Evolutionary conservation across 2,113 vertebrate genomes (phyloP), one percentile per base, ranked within the genome.

Genomic region (Xenopus tropicalis): DNA sequence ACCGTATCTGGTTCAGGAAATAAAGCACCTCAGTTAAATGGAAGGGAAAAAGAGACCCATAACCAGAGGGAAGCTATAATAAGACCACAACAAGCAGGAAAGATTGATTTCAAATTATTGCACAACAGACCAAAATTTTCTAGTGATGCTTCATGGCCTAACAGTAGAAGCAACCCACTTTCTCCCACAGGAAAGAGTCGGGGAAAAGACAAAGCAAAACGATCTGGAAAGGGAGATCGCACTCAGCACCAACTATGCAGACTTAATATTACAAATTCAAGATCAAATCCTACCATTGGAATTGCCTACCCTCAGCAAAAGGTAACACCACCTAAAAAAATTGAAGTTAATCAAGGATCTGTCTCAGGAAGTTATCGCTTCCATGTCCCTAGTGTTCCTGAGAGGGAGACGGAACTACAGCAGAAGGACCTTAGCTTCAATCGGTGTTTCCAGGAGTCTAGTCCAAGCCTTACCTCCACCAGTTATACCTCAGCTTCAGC

Each of bases 21-120:
- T 79, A 84, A 79, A 72, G 78, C 81, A 42, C 65, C 86, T 71
- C 86, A 85, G 58, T 82, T 83, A 54, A 21, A 82, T 83, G 78
- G 86, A 75, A 95, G 90, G 81, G 88, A 91, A 64, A 87, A 84
- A 82, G 93, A 93, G 71, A 84, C 83, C 75, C 84, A 88, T 10
- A 88, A 89, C 82, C 95, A 97, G 80, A 87, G 94, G 56, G 95
- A 97, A 83, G 95, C 95, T 67, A 89, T 95, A 75, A 92, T 95
- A 83, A 89, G 90, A 80, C 94, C 89, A 0, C 92, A 91, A 85
- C 95, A 93, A 80, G 86, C 90, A 0, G 90, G 92, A 8, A 93
- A 91, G 75, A 94, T 93, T 61, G 91, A 94, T 84, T 93, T 94
- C 83, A 93, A 91, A 79, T 93, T 93, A 57, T 83, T 93, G 5